Evolutionary conservation across 1,140 invertebrate genomes (phyloP).

Genomic region (Neodiprion fabricii): DNA sequence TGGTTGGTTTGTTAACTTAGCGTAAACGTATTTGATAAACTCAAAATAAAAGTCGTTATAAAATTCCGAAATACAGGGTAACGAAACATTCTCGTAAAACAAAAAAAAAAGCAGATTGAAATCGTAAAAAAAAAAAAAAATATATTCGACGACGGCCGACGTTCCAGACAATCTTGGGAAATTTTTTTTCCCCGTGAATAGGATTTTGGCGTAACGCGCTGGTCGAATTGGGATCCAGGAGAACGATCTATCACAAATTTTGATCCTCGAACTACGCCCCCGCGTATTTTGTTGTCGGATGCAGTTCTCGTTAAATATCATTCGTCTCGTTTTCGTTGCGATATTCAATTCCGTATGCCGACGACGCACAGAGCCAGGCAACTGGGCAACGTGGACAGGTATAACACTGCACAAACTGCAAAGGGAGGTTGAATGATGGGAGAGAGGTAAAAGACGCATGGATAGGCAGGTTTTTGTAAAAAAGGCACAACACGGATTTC

Average conservation of each 20-base stretch:
- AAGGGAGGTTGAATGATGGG: slow-evolving; percentile 32
- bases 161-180: background rate
- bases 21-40: too few relatives aligned
- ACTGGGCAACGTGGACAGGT: background rate
- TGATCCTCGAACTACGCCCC: background rate
- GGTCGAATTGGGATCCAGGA: background rate
- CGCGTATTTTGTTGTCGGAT: background rate
- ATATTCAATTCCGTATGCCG: background rate
- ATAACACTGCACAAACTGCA: background rate
- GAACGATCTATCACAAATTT: background rate
- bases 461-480: slow-evolving; percentile 22
- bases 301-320: too few relatives aligned
- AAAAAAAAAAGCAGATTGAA: too few relatives aligned
- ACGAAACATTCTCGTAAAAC: too few relatives aligned
- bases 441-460: slow-evolving; percentile 42
- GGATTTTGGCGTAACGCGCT: too few relatives aligned
- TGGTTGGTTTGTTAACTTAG: too few relatives aligned
- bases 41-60: too few relatives aligned
- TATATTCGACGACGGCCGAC: too few relatives aligned
- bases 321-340: background rate
- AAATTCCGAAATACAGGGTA: too few relatives aligned
- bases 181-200: background rate
- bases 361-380: background rate
- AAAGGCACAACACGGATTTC: slow-evolving; percentile 59
- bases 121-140: too few relatives aligned